Base-by-base conservation (phyloP, 2,113 vertebrate species). In the Chloroceryle aenea region DNA sequence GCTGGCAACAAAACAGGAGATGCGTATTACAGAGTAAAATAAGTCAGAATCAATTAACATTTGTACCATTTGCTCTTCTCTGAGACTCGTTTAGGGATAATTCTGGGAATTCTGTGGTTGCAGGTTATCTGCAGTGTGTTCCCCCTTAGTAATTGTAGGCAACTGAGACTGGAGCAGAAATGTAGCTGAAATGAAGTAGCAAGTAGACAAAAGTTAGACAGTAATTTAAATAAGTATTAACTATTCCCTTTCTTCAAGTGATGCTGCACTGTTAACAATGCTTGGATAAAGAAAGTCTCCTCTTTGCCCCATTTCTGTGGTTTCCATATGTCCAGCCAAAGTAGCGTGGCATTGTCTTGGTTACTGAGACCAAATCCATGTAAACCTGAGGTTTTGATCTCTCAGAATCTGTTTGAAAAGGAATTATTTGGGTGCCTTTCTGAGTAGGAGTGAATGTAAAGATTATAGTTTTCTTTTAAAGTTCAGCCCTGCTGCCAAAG, bases 201-300 rank as follows among this genome's bases (percentile, higher is more conserved):
- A 76, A 50, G 38, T 10, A 20, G 3, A 15, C 43, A 53, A n/a
- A 16, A 16, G 36, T 80, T 90, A 84, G 47, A 72, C 61, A 75
- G 77, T 69, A 96, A 75, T 87, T 82, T 58, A 80, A 94, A 78
- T 76, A 86, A 88, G 36, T 30, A 45, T 58, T 87, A 73, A 83
- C 66, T n/a, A 38, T 21, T 72, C 8, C 5, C 91, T 93, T 94
- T 69, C 55, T 50, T 66, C 64, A 47, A 74, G 42, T 75, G 72
- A 55, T 20, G 77, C 38, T 3, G 4, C 50, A 20, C 2, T 50
- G 18, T 67, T n/a, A 45, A n/a, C 62, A 71, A 27, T 14, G 64
- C 15, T 53, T 38, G 14, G 25, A 69, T 76, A 71, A 74, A 67
- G 47, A 58, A 84, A 90, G 73, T 83, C 1, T 64, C 45, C 63